Conservation (phyloP, 2,797 vertebrate species). For the Mastacembelus armatus region DNA sequence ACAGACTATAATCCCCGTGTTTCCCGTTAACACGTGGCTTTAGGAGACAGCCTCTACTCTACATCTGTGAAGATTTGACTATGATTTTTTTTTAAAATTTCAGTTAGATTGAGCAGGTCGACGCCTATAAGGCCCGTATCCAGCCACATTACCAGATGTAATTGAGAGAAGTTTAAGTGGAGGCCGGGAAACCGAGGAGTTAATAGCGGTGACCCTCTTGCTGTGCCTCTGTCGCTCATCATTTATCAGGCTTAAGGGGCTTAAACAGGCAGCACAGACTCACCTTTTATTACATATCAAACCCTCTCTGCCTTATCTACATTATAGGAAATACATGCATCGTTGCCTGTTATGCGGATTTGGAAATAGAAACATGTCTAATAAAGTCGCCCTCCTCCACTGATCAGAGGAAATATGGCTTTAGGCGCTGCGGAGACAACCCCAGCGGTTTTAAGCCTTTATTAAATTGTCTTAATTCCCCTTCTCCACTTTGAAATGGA, state of each 20-base stretch:
- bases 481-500: constrained; percentile 65
- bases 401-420: constrained; percentile 81
- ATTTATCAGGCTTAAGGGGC: constrained; percentile 86
- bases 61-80: constrained; percentile 17
- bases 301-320: constrained; percentile 81
- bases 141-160: constrained; percentile 79
- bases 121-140: constrained; percentile 68
- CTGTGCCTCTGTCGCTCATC: constrained; percentile 85
- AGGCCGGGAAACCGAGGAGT: constrained; percentile 82
- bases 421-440: constrained; percentile 69
- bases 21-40: constrained; percentile 57
- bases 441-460: constrained; percentile 74
- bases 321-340: constrained; percentile 79
- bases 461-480: constrained; percentile 79
- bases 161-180: constrained; percentile 86
- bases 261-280: constrained; percentile 83
- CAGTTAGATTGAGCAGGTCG: constrained; percentile 52
- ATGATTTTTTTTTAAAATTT: constrained; percentile 45
- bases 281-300: constrained; percentile 84
- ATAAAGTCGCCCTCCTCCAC: constrained; percentile 79
- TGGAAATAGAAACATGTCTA: constrained; percentile 82
- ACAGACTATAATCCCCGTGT: constrained; percentile 63
- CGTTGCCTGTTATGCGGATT: constrained; percentile 82
- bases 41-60: constrained; percentile 28
- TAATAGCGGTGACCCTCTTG: constrained; percentile 86